Conservation (phyloP, 2,113 vertebrate species). For the Cyprinodon variegatus region DNA sequence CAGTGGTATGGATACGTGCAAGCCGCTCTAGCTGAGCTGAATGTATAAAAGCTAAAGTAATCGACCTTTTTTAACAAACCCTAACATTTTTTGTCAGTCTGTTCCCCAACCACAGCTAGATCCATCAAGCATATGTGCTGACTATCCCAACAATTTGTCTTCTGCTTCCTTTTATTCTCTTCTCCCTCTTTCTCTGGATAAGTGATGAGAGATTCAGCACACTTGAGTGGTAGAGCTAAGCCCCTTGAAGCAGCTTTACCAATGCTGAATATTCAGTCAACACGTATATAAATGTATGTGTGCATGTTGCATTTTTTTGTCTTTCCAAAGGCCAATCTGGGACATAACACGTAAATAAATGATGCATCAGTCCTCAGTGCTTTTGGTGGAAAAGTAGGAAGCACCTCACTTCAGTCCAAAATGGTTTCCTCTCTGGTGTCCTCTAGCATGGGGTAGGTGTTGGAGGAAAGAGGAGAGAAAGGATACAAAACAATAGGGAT, state of each 20-base stretch:
- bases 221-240: conserved; percentile 43
- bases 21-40: background rate
- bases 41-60: background rate
- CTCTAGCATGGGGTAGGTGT: conserved; percentile 40
- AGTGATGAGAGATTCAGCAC: conserved; percentile 52
- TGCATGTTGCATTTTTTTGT: background rate
- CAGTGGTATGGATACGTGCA: background rate
- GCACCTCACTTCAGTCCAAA: conserved; percentile 59
- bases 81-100: background rate
- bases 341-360: conserved; percentile 67
- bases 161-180: background rate
- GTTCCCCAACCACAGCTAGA: background rate
- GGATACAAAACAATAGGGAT: conserved; percentile 27
- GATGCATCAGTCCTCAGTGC: conserved; percentile 65
- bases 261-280: conserved; percentile 13
- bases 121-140: conserved; percentile 30
- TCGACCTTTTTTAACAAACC: background rate
- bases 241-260: conserved; percentile 42
- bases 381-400: conserved; percentile 57
- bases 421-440: conserved; percentile 57
- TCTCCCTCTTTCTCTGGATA: conserved; percentile 15
- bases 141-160: conserved; percentile 22
- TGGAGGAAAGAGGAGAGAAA: conserved; percentile 17
- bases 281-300: conserved; percentile 4
- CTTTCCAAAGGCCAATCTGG: conserved; percentile 45